phyloP scores from a whole-genome alignment of 2,113 vertebrate genomes.

The Malurus melanocephalus region DNA sequence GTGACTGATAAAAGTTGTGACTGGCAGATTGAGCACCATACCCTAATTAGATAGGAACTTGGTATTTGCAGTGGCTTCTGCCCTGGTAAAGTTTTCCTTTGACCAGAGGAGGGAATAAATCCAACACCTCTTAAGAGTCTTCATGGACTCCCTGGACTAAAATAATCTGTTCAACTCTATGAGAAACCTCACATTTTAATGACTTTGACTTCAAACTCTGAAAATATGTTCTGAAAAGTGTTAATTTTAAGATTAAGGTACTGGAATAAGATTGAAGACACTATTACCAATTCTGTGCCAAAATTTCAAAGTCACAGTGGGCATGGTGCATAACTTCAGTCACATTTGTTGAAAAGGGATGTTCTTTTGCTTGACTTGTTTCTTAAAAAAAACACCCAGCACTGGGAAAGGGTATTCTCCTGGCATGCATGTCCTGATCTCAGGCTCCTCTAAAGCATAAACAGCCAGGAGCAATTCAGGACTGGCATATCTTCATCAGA shows the following conservation, averaged over 20 bases:
- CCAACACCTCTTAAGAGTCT: not conserved
- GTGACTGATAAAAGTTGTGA: not conserved
- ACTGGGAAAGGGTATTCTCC: not conserved
- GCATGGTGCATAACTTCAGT: not conserved
- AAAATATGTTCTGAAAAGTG: not conserved
- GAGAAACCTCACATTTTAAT: not conserved
- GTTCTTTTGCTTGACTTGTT: not conserved
- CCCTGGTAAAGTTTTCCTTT: not conserved
- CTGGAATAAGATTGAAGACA: not conserved
- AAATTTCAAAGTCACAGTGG: not conserved
- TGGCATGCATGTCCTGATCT: not conserved
- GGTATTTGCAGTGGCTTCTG: not conserved
- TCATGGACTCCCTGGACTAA: not conserved
- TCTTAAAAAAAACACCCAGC: not conserved
- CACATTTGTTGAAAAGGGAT: not conserved
- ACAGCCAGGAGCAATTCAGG: not conserved
- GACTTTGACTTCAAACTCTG: not conserved
- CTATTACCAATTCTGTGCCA: not conserved
- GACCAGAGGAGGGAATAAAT: not conserved
- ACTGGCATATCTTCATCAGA: conserved; percentile 6
- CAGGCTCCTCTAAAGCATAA: not conserved
- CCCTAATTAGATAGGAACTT: not conserved
- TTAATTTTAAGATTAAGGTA: not conserved
- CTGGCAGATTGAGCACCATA: not conserved
- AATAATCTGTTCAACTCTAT: not conserved